phyloP scores from a whole-genome alignment of 2,113 vertebrate species.

The Zosterops hypoxanthus region DNA sequence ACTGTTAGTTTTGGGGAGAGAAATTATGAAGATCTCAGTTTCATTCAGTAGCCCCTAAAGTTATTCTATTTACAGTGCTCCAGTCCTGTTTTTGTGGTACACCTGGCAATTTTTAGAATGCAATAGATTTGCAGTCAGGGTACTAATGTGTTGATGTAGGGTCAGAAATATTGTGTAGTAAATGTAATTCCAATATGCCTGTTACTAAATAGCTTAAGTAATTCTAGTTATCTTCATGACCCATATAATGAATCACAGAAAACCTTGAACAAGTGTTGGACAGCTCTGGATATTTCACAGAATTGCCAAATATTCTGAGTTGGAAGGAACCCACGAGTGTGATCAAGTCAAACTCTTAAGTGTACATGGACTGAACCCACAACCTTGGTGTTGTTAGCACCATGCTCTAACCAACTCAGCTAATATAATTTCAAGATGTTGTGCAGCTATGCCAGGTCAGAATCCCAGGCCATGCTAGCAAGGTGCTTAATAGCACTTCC shows the following conservation, averaged over 20 bases:
- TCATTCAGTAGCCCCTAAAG: background rate
- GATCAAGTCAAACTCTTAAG: background rate
- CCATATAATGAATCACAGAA: background rate
- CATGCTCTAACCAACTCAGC: background rate
- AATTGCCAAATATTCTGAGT: background rate
- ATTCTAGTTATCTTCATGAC: background rate
- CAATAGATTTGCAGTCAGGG: background rate
- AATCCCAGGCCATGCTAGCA: background rate
- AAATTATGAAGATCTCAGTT: background rate
- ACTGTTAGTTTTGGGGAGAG: background rate
- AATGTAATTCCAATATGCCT: background rate
- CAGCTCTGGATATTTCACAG: background rate
- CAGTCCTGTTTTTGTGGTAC: background rate
- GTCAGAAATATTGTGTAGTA: background rate
- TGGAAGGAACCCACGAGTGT: background rate
- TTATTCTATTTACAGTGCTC: background rate
- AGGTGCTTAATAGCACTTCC: background rate
- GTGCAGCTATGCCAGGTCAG: background rate
- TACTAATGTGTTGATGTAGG: background rate
- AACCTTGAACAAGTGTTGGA: background rate
- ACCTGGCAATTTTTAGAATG: background rate
- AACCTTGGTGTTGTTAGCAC: background rate
- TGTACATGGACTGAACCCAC: no score
- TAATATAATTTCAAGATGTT: background rate
- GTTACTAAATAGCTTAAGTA: background rate